Evolutionary conservation across 2,113 vertebrate species (phyloP), one percentile per base, ranked within the genome.

Genomic region (Emydura subglobosa): DNA sequence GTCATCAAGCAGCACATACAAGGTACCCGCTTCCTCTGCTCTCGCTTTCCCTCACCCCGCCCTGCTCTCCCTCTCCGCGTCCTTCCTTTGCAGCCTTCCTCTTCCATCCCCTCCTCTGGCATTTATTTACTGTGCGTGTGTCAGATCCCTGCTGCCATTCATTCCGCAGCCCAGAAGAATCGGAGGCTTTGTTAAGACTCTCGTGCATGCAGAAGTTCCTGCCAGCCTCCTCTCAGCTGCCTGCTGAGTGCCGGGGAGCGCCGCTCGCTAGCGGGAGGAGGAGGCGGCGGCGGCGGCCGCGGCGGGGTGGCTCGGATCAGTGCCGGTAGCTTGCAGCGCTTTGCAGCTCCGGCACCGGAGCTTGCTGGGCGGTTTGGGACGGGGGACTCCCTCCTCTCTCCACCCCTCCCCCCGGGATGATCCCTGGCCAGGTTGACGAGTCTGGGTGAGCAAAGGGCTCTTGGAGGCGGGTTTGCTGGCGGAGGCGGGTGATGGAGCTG

Each of bases 1-100:
- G 99, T 99, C 95, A 99, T 99, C 98, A 99, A 99, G 97, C 99
- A 99, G 98, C 99, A 99, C 97, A 99, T 99, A 80, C 99, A 99
- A 99, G 99, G 99, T 99, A 99, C 59, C 55, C 53, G 92, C 72
- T 54, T 53, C 79, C 59, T 10, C 50, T 82, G 8, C 1, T 34
- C 90, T 88, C 13, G 83, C 89, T 51, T 21, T 34, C 53, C 54
- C 44, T 65, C 14, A 54, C 25, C 86, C 50, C 34, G 3, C 16
- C 42, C 42, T 2, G 72, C 59, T 47, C 81, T 25, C 17, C 49
- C 47, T 55, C 8, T 74, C 91, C 55, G 47, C 16, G 88, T 29
- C 51, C 81, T 79, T 17, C 44, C 39, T 11, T 22, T 29, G 31
- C 39, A 42, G 42, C 42, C 14, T 11, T 55, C 22, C 72, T 39